These are phyloP conservation scores for Lepidothrix coronata DNA, from an alignment of 2,113 vertebrate genomes.

Conservation along the genomic window DNA sequence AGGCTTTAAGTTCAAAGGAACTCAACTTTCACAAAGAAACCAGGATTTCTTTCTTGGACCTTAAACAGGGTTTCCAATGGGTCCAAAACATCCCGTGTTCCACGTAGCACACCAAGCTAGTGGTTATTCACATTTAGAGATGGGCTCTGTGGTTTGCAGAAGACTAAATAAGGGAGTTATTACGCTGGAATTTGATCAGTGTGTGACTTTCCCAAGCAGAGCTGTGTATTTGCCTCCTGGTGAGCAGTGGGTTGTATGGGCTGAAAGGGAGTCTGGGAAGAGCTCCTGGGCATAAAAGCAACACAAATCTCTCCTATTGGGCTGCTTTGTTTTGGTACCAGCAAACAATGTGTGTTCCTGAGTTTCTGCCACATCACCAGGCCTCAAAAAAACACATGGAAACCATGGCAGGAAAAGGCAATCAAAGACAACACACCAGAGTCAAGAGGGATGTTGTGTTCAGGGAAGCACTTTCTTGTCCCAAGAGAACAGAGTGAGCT, in stretches of 20 bases:
- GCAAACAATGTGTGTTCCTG: not conserved
- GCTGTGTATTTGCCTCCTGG: accelerated
- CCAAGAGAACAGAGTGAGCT: not conserved
- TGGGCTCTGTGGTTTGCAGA: not conserved
- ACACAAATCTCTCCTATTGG: not conserved
- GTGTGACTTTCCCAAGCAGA: not conserved
- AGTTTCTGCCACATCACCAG: not conserved
- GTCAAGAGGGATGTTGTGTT: not conserved
- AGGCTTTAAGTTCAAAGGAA: not conserved
- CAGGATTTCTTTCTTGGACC: not conserved
- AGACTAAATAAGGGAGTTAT: not conserved
- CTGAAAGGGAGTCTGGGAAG: not conserved
- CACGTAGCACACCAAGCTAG: accelerated
- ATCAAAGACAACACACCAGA: not conserved
- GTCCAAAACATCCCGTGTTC: not conserved
- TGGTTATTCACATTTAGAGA: not conserved
- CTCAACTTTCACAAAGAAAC: not conserved
- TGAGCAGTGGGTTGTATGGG: not conserved
- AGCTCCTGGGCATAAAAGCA: not conserved
- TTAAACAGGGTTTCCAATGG: not conserved
- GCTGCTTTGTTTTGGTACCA: not conserved
- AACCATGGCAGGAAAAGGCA: not conserved
- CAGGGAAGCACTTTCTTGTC: not conserved
- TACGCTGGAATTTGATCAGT: accelerated
- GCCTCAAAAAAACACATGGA: not conserved